phyloP scores from a whole-genome alignment of 2,113 vertebrate species.

The Leucosticte australis region DNA sequence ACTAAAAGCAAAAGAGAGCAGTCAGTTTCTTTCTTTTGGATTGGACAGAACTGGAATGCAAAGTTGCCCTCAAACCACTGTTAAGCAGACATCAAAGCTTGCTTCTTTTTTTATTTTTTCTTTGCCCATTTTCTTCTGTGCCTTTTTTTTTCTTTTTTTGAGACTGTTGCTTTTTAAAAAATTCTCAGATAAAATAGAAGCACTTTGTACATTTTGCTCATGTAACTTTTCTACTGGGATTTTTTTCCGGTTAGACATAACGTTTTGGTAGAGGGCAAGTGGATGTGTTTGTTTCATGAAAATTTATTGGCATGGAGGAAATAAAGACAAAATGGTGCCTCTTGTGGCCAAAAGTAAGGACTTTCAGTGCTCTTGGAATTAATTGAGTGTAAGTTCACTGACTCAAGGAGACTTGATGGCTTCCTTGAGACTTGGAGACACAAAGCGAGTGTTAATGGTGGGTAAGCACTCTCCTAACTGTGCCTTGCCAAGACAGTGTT shows the following conservation, averaged over 20 bases:
- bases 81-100: background rate
- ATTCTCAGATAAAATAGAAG: background rate
- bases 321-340: background rate
- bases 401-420: background rate
- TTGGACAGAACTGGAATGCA: background rate
- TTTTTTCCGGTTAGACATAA: background rate
- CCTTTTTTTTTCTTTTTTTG: background rate
- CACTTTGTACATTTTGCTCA: background rate
- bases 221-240: background rate
- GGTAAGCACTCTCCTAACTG: background rate
- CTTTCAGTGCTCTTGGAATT: background rate
- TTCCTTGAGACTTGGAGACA: background rate
- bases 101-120: background rate
- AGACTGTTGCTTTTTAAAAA: background rate
- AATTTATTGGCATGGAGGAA: background rate
- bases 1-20: background rate
- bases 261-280: background rate
- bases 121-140: fast-evolving
- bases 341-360: background rate
- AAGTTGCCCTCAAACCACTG: background rate
- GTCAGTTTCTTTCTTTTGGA: background rate
- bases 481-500: background rate
- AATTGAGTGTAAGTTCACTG: background rate
- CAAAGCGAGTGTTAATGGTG: fast-evolving
- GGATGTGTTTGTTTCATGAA: background rate